A percentile compares a stretch with the other conserved stretches of the same genome.
Conservation (phyloP, 2,888 invertebrate genomes). For the Tenthredo notha region DNA sequence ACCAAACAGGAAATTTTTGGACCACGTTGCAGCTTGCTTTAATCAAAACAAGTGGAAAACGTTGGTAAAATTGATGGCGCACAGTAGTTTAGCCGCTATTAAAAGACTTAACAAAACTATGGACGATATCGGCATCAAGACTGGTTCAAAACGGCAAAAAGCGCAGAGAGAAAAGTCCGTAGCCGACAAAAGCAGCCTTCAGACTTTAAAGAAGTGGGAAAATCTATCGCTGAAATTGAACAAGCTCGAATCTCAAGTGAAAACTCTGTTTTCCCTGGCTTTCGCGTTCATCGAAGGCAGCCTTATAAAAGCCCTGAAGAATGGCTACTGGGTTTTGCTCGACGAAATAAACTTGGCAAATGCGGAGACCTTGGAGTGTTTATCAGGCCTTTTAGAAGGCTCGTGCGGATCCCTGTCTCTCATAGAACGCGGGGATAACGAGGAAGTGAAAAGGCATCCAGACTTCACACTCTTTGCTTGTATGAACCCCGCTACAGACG, state of each 20-base stretch:
- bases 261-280: conserved; percentile 86
- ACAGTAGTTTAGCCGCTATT: conserved; percentile 84
- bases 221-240: conserved; percentile 81
- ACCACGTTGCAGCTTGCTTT: conserved; percentile 89
- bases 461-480: conserved; percentile 98
- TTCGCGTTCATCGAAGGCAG: conserved; percentile 97
- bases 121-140: conserved; percentile 48
- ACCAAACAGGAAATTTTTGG: conserved; percentile 91
- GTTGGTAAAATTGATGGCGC: conserved; percentile 88
- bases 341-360: conserved; percentile 99
- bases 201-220: conserved; percentile 67
- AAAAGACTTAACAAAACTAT: conserved; percentile 76
- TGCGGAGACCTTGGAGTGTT: conserved; percentile 96
- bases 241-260: conserved; percentile 88
- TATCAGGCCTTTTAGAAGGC: conserved; percentile 94
- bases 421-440: conserved; percentile 94
- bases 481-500: conserved; percentile 99
- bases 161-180: conserved; percentile 27
- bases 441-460: conserved; percentile 89
- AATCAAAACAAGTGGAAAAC: conserved; percentile 87
- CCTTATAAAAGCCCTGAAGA: conserved; percentile 92
- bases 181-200: conserved; percentile 29
- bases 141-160: conserved; percentile 61
- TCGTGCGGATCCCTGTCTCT: conserved; percentile 89
- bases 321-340: conserved; percentile 97